A percentile compares a stretch with the other conserved stretches of the same genome.
Conservation (phyloP, 2,888 invertebrate genomes). For the Drosophila eohydei region DNA sequence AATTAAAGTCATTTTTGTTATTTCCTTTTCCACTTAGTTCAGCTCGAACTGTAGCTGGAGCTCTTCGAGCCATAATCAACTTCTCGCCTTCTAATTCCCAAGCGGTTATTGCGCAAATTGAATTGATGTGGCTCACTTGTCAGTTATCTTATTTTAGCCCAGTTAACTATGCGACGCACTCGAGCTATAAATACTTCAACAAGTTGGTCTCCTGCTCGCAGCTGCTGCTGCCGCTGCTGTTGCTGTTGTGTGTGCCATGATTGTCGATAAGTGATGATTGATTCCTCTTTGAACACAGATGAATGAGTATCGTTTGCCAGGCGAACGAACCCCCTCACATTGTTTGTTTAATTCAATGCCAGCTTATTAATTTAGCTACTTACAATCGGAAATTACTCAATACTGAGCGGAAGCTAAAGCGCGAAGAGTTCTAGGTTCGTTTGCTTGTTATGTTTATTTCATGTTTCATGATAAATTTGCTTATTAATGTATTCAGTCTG, state of each 20-base stretch:
- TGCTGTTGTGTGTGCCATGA: constrained; percentile 9
- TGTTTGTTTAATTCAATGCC: constrained; percentile 43
- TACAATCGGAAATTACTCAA: constrained; percentile 20
- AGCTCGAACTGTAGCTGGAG: background rate
- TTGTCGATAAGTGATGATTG: constrained; percentile 55
- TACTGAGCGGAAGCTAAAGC: background rate
- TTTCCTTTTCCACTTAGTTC: constrained; percentile 12
- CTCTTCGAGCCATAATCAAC: constrained; percentile 29
- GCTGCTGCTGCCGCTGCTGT: background rate
- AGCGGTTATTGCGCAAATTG: constrained; percentile 45
- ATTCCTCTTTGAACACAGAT: constrained; percentile 26
- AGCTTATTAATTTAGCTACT: constrained; percentile 29
- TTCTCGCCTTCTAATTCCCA: constrained; percentile 44
- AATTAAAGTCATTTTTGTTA: constrained; percentile 40
- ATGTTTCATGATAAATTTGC: background rate
- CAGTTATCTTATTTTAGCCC: constrained; percentile 45
- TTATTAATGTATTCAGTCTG: background rate
- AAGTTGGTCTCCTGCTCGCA: background rate
- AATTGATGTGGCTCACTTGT: constrained; percentile 45
- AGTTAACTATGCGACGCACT: constrained; percentile 10
- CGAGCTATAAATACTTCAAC: constrained; percentile 14
- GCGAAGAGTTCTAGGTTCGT: no score
- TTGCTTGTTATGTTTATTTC: background rate
- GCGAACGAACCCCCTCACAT: constrained; percentile 18
- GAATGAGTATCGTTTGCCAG: constrained; percentile 36